Evolutionary conservation across 2,797 vertebrate genomes (phyloP).

Genomic region (Falco berigora): DNA sequence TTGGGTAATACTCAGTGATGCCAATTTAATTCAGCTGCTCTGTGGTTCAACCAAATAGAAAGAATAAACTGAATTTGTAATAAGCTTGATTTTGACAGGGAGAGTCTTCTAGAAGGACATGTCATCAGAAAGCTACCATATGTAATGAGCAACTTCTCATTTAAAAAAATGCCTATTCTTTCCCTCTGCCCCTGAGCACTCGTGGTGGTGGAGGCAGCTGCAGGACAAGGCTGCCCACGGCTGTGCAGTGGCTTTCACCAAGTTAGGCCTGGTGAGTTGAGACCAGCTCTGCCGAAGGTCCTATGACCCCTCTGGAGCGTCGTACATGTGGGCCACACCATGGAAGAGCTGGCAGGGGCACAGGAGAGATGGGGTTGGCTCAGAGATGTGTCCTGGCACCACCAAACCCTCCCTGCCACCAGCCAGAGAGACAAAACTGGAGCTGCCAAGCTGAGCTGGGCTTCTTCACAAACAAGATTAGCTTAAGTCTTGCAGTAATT

Average conservation of each 20-base stretch:
- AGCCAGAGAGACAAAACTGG: neutral
- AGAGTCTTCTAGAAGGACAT: neutral
- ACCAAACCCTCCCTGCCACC: neutral
- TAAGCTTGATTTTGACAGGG: neutral
- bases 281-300: neutral
- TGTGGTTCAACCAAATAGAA: neutral
- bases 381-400: accelerated
- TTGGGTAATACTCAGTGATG: neutral
- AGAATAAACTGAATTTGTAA: neutral
- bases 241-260: neutral
- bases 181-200: neutral
- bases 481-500: neutral
- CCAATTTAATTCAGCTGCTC: neutral
- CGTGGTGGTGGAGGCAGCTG: neutral
- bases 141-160: neutral
- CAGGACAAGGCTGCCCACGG: neutral
- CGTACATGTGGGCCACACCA: accelerated
- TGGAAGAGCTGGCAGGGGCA: neutral
- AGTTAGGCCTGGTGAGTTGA: accelerated
- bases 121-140: neutral
- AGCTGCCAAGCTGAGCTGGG: neutral
- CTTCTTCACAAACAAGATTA: neutral
- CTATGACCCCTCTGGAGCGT: neutral
- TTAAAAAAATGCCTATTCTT: neutral
- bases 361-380: neutral